Evolutionary conservation across 2,113 vertebrate species (phyloP).

Genomic region (Limanda limanda): DNA sequence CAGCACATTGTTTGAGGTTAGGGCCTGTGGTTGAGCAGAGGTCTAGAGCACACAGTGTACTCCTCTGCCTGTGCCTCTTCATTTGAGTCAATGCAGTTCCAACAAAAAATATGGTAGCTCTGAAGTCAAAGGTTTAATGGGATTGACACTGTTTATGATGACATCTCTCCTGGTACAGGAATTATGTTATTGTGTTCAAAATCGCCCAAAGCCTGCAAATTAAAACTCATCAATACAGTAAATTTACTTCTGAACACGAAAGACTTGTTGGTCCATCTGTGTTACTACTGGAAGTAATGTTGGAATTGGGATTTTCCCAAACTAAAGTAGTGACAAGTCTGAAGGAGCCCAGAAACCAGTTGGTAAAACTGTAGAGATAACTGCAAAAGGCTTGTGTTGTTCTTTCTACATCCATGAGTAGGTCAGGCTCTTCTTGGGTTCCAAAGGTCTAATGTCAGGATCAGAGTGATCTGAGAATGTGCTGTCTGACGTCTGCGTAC

Average conservation of each 20-base stretch:
- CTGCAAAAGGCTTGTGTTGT: neutral
- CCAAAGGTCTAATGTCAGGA: no score
- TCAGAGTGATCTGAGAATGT: neutral
- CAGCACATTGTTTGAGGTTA: conserved; percentile 65
- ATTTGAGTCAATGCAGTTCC: conserved; percentile 36
- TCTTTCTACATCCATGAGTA: neutral
- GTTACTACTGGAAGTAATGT: no score
- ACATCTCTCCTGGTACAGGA: neutral
- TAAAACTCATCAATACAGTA: neutral
- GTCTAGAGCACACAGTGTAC: conserved; percentile 42
- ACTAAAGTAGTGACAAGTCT: neutral
- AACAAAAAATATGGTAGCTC: neutral
- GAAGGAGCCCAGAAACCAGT: neutral
- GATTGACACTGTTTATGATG: neutral
- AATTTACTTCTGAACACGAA: neutral
- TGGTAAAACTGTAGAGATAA: neutral
- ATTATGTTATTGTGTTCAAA: neutral
- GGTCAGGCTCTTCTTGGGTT: neutral
- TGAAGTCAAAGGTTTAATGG: conserved; percentile 31
- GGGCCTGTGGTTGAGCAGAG: conserved; percentile 41
- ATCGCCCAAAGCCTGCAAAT: neutral
- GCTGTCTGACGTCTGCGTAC: neutral
- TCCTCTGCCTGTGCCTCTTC: conserved; percentile 24
- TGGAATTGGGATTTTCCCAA: no score
- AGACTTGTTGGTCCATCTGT: neutral